These are phyloP conservation scores for Sipha maydis DNA, from an alignment of 2,888 invertebrate species.

Conservation along the genomic window DNA sequence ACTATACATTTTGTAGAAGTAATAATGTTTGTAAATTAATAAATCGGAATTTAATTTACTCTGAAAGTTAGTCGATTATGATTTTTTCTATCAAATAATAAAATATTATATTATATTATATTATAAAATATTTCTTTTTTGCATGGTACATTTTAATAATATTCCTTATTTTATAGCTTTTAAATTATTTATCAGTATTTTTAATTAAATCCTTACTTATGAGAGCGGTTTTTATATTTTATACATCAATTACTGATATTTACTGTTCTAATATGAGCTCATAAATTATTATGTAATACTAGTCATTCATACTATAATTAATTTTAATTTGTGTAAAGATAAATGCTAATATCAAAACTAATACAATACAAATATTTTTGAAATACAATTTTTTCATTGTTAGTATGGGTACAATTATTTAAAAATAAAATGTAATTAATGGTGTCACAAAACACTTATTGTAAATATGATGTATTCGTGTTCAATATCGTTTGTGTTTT, in stretches of 20 bases:
- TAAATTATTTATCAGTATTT: not conserved
- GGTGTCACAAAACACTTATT: not conserved
- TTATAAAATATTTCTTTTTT: not conserved
- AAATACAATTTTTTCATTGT: no score
- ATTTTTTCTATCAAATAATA: not conserved
- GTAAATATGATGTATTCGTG: not conserved
- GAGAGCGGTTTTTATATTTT: no score
- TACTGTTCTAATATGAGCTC: no score
- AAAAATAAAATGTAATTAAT: not conserved
- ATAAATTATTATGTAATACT: no score
- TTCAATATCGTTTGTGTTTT: not conserved
- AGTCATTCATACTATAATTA: no score
- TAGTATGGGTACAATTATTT: no score
- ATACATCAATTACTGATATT: no score
- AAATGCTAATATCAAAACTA: no score
- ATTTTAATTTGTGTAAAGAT: no score
- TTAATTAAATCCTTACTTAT: not conserved
- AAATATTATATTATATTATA: no score
- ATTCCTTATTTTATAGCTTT: not conserved
- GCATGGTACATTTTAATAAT: not conserved
- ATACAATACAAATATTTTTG: no score
- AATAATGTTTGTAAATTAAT: not conserved
- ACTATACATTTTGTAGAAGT: not conserved
- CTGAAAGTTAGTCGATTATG: not conserved
- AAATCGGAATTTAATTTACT: not conserved